Evolutionary conservation across 2,113 vertebrate genomes (phyloP).

Genomic region (Chloroceryle aenea): DNA sequence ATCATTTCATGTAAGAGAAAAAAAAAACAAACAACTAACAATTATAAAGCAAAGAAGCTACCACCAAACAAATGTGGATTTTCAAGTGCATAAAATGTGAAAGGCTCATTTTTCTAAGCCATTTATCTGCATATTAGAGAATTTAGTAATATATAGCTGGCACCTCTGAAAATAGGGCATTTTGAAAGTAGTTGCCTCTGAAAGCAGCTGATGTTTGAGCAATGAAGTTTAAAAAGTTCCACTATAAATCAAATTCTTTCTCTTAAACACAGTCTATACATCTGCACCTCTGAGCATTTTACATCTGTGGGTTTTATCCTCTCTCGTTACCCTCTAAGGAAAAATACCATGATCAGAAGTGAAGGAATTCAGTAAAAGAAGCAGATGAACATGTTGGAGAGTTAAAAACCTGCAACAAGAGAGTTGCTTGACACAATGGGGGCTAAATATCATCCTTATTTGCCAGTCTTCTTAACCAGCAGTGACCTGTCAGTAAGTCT

Average conservation of each 20-base stretch:
- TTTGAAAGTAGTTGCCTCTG: neutral
- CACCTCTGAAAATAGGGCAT: neutral
- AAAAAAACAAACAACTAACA: too few relatives aligned
- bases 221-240: neutral
- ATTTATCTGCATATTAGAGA: neutral
- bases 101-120: neutral
- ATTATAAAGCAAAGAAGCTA: neutral
- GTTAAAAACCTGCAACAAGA: neutral
- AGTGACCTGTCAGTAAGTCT: neutral
- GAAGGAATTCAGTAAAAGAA: neutral
- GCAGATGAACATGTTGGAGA: neutral
- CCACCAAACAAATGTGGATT: accelerated
- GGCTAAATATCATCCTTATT: neutral
- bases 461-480: neutral
- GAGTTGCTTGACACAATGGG: neutral
- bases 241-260: neutral
- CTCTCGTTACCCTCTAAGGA: neutral
- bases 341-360: neutral
- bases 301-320: neutral
- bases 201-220: neutral
- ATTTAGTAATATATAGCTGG: neutral
- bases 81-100: neutral
- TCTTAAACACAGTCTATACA: neutral
- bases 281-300: neutral
- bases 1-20: neutral